Evolutionary conservation across 2,888 invertebrate species (phyloP).

Genomic region (Thereva unica): DNA sequence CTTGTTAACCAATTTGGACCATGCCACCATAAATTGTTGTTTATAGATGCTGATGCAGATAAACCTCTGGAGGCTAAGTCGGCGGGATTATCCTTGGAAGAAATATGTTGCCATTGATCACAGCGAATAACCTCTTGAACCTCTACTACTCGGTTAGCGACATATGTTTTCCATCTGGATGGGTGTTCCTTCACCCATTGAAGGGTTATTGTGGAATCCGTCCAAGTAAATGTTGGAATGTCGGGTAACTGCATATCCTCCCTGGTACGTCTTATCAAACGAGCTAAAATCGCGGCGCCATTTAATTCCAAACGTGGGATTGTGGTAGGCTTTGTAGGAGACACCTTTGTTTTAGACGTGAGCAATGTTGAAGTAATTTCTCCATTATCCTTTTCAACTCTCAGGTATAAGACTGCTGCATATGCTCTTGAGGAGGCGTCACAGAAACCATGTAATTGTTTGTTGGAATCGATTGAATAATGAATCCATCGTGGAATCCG

Average conservation of each 20-base stretch:
- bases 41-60: not conserved
- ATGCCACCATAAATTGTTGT: not conserved
- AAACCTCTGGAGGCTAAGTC: not conserved
- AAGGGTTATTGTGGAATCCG: conserved; percentile 11
- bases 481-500: not conserved
- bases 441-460: conserved; percentile 13
- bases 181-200: conserved; percentile 12
- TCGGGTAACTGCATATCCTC: not conserved
- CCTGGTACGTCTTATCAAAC: not conserved
- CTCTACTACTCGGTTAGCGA: conserved; percentile 14
- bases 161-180: not conserved
- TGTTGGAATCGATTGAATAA: not conserved
- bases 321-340: conserved; percentile 41
- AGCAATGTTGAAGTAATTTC: not conserved
- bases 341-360: not conserved
- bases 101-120: not conserved
- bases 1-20: not conserved
- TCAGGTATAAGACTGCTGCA: not conserved
- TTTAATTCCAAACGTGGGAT: conserved; percentile 44
- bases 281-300: conserved; percentile 6
- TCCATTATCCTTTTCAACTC: not conserved
- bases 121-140: not conserved
- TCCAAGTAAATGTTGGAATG: not conserved
- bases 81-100: conserved; percentile 2
- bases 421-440: conserved; percentile 21